These are phyloP conservation scores for Adelognathus sp. DNA, from an alignment of 2,888 invertebrate genomes.

Conservation along the genomic window DNA sequence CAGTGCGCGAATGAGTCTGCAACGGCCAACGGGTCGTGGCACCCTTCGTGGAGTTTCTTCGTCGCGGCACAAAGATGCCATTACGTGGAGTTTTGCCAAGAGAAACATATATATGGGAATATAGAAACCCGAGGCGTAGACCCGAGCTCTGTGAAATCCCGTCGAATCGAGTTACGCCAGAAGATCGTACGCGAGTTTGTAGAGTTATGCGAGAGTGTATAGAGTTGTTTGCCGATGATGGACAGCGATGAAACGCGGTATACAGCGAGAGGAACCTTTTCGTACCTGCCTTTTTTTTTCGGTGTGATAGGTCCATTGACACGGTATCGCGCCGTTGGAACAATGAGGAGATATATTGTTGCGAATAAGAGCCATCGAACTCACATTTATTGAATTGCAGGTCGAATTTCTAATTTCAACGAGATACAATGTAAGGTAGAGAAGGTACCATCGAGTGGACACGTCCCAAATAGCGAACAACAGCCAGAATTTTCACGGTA, in stretches of 20 bases:
- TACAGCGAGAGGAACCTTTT: not conserved
- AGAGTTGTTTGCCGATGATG: constrained; percentile 5
- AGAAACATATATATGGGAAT: constrained; percentile 10
- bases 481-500: too few species aligned
- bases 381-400: not conserved
- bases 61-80: constrained; percentile 23
- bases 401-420: not conserved
- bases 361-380: not conserved
- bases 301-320: not conserved
- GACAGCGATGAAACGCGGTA: not conserved
- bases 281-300: not conserved
- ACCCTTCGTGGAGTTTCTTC: constrained; percentile 24
- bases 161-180: constrained; percentile 29
- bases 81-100: constrained; percentile 43
- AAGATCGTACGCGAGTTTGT: constrained; percentile 11
- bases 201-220: constrained; percentile 26
- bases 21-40: constrained; percentile 16
- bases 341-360: not conserved
- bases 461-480: too few species aligned
- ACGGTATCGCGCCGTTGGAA: not conserved
- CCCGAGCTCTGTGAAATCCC: constrained; percentile 5
- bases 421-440: not conserved
- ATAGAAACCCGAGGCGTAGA: not conserved
- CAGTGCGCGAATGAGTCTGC: not conserved
- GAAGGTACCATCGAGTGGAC: not conserved